phyloP scores from a whole-genome alignment of 2,888 invertebrate genomes.

The Ischnura elegans region DNA sequence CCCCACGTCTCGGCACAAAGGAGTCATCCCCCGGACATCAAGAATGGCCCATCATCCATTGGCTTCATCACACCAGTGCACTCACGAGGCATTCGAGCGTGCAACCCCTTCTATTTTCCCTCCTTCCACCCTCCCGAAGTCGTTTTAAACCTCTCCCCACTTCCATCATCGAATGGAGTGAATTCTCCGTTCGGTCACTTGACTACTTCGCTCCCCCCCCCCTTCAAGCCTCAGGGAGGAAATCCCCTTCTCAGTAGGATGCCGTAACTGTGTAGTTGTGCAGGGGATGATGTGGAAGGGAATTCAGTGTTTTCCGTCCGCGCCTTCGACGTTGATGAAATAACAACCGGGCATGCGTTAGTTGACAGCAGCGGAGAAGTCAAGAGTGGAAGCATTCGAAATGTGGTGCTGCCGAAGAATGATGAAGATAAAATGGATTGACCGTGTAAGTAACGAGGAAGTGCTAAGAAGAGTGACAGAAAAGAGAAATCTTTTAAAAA shows the following conservation, averaged over 20 bases:
- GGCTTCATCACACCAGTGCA: slow-evolving; percentile 65
- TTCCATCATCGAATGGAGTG: background rate
- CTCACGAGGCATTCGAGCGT: slow-evolving; percentile 48
- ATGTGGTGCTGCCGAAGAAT: too few relatives aligned
- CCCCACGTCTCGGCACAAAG: slow-evolving; percentile 23
- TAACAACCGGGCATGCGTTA: too few relatives aligned
- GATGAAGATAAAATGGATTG: too few relatives aligned
- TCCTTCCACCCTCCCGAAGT: background rate
- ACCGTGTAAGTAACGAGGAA: too few relatives aligned
- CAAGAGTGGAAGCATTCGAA: too few relatives aligned
- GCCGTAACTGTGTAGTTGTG: background rate
- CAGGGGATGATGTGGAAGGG: background rate
- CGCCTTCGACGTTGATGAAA: too few relatives aligned
- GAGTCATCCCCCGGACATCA: slow-evolving; percentile 53
- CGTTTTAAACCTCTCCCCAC: background rate
- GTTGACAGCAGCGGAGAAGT: too few relatives aligned
- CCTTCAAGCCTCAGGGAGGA: background rate
- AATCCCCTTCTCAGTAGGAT: too few relatives aligned
- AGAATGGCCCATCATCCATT: slow-evolving; percentile 56
- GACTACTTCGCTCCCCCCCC: background rate
- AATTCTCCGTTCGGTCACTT: slow-evolving; percentile 1
- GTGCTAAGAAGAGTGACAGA: too few relatives aligned
- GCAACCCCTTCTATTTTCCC: slow-evolving; percentile 53
- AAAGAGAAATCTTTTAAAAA: too few relatives aligned
- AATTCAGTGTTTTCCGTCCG: slow-evolving; percentile 48